Evolutionary conservation across 2,888 invertebrate genomes (phyloP).

Genomic region (Brenthis ino): DNA sequence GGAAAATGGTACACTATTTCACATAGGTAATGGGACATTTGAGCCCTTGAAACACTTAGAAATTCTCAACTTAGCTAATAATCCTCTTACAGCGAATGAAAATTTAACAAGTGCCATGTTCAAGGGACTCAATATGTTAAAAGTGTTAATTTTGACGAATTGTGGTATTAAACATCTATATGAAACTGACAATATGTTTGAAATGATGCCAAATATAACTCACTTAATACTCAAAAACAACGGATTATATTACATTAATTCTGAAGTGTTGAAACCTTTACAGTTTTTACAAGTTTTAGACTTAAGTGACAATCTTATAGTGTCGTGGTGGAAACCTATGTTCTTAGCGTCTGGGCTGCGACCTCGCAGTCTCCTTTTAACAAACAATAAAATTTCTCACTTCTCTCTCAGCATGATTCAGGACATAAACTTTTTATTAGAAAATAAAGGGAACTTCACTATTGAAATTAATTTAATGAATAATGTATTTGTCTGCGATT

Average conservation of each 20-base stretch:
- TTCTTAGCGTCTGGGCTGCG: constrained; percentile 71
- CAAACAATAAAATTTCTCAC: constrained; percentile 80
- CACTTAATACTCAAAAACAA: constrained; percentile 78
- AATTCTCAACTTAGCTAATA: constrained; percentile 80
- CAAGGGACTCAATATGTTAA: constrained; percentile 72
- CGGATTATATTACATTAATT: constrained; percentile 66
- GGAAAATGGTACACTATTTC: constrained; percentile 78
- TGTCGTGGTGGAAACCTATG: constrained; percentile 78
- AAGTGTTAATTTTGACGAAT: constrained; percentile 73
- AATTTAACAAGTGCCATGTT: constrained; percentile 70
- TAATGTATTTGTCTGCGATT: constrained; percentile 82
- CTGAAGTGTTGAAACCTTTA: constrained; percentile 69
- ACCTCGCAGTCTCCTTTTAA: constrained; percentile 65
- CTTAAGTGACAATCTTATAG: constrained; percentile 76
- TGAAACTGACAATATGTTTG: constrained; percentile 75
- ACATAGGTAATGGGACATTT: constrained; percentile 76
- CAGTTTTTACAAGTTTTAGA: constrained; percentile 71
- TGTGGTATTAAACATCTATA: constrained; percentile 73
- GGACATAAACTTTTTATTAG: constrained; percentile 75
- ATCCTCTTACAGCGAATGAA: constrained; percentile 70
- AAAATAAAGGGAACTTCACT: constrained; percentile 51
- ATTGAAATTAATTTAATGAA: constrained; percentile 71
- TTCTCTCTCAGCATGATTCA: constrained; percentile 81
- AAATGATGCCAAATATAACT: constrained; percentile 73
- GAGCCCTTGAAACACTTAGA: constrained; percentile 65